phyloP scores from a whole-genome alignment of 2,113 vertebrate species.

The Orycteropus afer region DNA sequence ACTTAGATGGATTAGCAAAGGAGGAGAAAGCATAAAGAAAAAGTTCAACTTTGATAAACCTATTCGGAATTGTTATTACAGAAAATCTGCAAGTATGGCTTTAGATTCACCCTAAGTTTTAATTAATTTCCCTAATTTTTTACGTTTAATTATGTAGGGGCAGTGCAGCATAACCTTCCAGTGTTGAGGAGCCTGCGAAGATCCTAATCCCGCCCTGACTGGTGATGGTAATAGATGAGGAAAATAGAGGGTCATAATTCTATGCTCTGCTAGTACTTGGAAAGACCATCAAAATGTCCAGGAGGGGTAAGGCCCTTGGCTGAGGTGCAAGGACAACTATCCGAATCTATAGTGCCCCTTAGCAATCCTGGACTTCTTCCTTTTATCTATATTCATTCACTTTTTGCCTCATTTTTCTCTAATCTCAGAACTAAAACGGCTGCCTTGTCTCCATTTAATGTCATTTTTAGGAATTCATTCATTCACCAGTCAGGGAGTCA shows the following conservation, averaged over 20 bases:
- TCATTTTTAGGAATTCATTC: constrained; percentile 35
- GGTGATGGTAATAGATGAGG: background rate
- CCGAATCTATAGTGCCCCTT: background rate
- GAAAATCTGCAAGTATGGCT: background rate
- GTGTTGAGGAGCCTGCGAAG: background rate
- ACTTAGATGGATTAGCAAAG: too few species aligned
- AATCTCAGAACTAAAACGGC: background rate
- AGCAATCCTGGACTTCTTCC: background rate
- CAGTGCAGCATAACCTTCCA: background rate
- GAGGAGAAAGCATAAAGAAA: background rate
- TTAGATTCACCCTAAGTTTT: background rate
- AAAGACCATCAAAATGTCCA: background rate
- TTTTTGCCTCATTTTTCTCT: background rate
- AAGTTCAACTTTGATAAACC: background rate
- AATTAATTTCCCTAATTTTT: background rate
- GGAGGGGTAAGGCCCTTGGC: background rate
- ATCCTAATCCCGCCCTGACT: background rate
- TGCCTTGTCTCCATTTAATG: background rate
- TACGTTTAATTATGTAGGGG: background rate
- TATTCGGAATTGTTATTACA: background rate
- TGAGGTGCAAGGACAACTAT: background rate
- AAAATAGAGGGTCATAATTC: background rate
- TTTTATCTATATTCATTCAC: background rate
- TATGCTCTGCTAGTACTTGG: background rate
- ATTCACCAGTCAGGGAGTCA: background rate